Evolutionary conservation across 2,888 invertebrate genomes (phyloP).

Genomic region (Keiferia lycopersicella): DNA sequence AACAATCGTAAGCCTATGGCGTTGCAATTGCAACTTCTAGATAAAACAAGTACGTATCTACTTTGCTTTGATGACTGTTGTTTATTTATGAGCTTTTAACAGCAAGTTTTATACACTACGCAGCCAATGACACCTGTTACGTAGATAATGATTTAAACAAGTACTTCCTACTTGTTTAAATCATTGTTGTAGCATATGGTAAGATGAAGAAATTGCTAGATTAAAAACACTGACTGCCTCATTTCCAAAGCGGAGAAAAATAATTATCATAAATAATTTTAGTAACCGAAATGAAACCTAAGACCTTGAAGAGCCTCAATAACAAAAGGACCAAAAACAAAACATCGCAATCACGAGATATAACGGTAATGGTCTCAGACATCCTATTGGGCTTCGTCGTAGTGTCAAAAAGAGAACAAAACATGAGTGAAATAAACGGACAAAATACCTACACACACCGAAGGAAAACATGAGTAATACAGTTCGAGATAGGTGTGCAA

Average conservation of each 20-base stretch:
- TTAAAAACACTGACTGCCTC: too few species aligned
- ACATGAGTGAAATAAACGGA: constrained; percentile 23
- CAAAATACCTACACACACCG: constrained; percentile 30
- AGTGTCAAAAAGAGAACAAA: constrained; percentile 15
- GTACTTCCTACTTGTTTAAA: too few species aligned
- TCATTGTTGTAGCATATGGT: too few species aligned
- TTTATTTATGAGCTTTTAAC: not conserved
- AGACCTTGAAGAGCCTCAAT: constrained; percentile 3
- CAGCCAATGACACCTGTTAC: not conserved
- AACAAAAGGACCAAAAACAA: not conserved
- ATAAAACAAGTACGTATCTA: constrained; percentile 4
- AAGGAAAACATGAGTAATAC: constrained; percentile 40
- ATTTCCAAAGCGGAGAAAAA: not conserved
- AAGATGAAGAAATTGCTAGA: too few species aligned
- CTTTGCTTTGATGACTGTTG: not conserved
- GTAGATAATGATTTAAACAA: too few species aligned
- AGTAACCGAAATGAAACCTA: not conserved
- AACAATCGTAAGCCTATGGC: constrained; percentile 9
- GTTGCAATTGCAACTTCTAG: constrained; percentile 9
- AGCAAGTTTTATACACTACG: not conserved
- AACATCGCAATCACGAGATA: not conserved
- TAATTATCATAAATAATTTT: not conserved
- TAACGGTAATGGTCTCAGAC: constrained; percentile 7
- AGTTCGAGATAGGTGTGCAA: constrained; percentile 41
- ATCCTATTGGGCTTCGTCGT: constrained; percentile 7